phyloP scores from a whole-genome alignment of 2,797 vertebrate genomes.

The Octomys mimax region DNA sequence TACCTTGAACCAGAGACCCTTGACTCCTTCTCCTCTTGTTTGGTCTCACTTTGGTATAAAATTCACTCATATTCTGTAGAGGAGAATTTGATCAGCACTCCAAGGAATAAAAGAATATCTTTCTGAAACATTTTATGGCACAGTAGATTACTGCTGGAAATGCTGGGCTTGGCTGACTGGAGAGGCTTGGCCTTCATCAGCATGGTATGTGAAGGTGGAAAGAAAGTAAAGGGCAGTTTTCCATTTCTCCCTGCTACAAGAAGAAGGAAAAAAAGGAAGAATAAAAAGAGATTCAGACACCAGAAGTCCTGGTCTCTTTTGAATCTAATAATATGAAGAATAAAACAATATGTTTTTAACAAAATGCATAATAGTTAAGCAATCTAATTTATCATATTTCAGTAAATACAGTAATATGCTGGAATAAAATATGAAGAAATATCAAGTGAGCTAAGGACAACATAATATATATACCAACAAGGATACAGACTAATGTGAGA shows the following conservation, averaged over 20 bases:
- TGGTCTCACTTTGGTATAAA: slow-evolving; percentile 83
- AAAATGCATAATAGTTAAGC: slow-evolving; percentile 1
- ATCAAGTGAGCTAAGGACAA: not conserved
- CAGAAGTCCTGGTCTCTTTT: not conserved
- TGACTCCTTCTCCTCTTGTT: slow-evolving; percentile 80
- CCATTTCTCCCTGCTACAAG: slow-evolving; percentile 50
- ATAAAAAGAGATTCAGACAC: not conserved
- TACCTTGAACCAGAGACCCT: slow-evolving; percentile 78
- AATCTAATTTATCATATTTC: slow-evolving; percentile 21
- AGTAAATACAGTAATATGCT: not conserved
- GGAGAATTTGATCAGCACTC: slow-evolving; percentile 85
- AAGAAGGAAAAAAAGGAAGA: slow-evolving; percentile 43
- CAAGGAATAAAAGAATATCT: slow-evolving; percentile 86
- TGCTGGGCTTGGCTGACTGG: slow-evolving; percentile 77
- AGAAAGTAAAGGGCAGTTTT: slow-evolving; percentile 72
- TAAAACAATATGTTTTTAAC: slow-evolving; percentile 7
- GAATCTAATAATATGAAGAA: slow-evolving; percentile 12
- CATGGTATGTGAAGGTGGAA: slow-evolving; percentile 69
- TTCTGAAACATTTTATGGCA: slow-evolving; percentile 89
- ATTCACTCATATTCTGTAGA: slow-evolving; percentile 78
- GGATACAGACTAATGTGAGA: not conserved
- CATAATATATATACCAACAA: not conserved
- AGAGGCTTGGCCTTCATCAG: slow-evolving; percentile 73
- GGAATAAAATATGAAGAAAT: slow-evolving; percentile 31
- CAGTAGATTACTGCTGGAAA: slow-evolving; percentile 83